Base-by-base conservation (phyloP, 2,797 vertebrate genomes). In the Rallus crepitans region DNA sequence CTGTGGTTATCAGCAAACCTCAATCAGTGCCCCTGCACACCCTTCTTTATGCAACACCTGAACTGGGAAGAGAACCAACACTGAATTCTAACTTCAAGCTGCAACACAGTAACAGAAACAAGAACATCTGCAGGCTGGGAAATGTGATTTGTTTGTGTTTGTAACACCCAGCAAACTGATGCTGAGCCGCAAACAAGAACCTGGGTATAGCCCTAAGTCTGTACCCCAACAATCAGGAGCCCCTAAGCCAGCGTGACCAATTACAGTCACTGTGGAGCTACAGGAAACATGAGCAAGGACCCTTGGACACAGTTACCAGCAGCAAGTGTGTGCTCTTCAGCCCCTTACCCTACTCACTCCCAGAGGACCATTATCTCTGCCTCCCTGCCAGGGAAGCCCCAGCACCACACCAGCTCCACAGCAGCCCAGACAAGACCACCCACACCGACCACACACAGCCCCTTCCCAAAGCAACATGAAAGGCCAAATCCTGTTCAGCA, bases 271-370 rank as follows among this genome's bases (percentile, higher is more conserved):
- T 48, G 39, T 75, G 47, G 40, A 48, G 81, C 75, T 53, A 40
- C 33, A 48, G 52, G 40, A 55, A 40, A 53, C 55, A 42, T 13
- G 9, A 50, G 72, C 9, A 6, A 30, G 53, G 40, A 18, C 53
- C 59, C 53, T 15, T 16, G 72, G 59, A 14, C 53, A 42, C 78
- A 60, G 15, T 17, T 53, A 52, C 27, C 42, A 35, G 5, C 25
- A 35, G 57, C 45, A 17, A 35, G 45, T 2, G 6, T 7, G 21
- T 15, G 7, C 24, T 37, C 52, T 18, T 25, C 30, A 1, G 0
- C 23, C 25, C 52, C 6, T 0, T 2, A 4, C 6, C 21, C 14
- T 27, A n/a, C 19, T 30, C 23, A 0, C 39, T 9, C 2, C 47
- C 7, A 12, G 61, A 31, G 28, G 24, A 53, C 63, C n/a, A 5